Evolutionary conservation across 2,113 vertebrate species (phyloP).

Genomic region (Ellobius talpinus): DNA sequence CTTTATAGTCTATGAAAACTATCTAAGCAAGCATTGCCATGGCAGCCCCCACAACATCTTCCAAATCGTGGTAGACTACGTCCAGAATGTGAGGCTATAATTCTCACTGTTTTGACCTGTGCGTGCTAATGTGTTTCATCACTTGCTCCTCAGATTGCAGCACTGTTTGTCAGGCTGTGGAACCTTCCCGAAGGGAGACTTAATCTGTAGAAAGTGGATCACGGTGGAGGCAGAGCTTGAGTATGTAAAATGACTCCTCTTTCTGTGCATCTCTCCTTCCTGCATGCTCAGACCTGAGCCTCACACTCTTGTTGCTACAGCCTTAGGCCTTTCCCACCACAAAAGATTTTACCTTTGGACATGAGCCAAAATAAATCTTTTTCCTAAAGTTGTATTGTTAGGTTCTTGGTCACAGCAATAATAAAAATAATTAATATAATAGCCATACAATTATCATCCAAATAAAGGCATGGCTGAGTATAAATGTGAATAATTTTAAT

Average conservation of each 20-base stretch:
- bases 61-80: not conserved
- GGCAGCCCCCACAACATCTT: not conserved
- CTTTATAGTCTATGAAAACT: not conserved
- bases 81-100: not conserved
- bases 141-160: not conserved
- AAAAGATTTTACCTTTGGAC: not conserved
- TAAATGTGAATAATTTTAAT: not conserved
- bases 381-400: not conserved
- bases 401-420: not conserved
- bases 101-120: not conserved
- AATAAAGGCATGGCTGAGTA: not conserved
- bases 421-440: not conserved
- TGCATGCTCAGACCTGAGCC: not conserved
- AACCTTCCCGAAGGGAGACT: not conserved
- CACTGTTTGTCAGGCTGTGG: not conserved
- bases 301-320: not conserved
- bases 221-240: not conserved
- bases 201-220: not conserved
- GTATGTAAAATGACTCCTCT: not conserved
- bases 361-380: not conserved
- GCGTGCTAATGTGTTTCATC: not conserved
- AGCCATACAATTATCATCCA: not conserved
- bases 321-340: not conserved
- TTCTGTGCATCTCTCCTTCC: not conserved
- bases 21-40: not conserved